Evolutionary conservation across 2,797 vertebrate genomes (phyloP), one percentile per base, ranked within the genome.

Genomic region (Gambelia wislizenii): DNA sequence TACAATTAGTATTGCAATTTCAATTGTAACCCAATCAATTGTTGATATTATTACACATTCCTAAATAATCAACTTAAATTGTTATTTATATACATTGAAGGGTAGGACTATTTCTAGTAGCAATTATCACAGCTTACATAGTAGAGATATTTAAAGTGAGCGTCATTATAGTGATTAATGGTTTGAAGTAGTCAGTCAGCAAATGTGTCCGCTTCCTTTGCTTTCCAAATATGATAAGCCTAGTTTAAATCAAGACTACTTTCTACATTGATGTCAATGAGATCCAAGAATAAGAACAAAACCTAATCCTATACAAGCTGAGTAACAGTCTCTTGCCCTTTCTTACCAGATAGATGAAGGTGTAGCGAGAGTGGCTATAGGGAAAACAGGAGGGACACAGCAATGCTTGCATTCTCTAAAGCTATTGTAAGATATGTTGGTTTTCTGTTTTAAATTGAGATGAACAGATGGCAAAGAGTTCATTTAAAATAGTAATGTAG

Each of bases 381-480:
- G 52, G 91, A 94, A 96, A 96, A 93, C 92, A 91, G 95, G 95
- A 96, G 94, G 96, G 95, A 95, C 95, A 95, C 96, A 96, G 96
- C 95, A 95, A 97, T 96, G 92, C 84, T 95, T 93, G 95, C 93
- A 97, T 96, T 96, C 96, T 97, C 96, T 97, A 95, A 97, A 97
- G 96, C 97, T 97, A 96, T 97, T 97, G 97, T 96, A 96, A 97
- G 96, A 96, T 97, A 97, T 93, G 96, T 96, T 96, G 93, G 94
- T 80, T 96, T 95, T 97, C 96, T 97, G 97, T 97, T 97, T 96
- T 96, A 97, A 97, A 97, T 97, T 96, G 96, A 94, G 95, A 97
- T 93, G 96, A 97, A 96, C 97, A 97, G 97, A 97, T 97, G 97
- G 97, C 49, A 84, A 96, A 96, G 96, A 96, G 88, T 95, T 95